phyloP scores from a whole-genome alignment of 2,888 invertebrate species.

The Cyrtodaria siliqua region DNA sequence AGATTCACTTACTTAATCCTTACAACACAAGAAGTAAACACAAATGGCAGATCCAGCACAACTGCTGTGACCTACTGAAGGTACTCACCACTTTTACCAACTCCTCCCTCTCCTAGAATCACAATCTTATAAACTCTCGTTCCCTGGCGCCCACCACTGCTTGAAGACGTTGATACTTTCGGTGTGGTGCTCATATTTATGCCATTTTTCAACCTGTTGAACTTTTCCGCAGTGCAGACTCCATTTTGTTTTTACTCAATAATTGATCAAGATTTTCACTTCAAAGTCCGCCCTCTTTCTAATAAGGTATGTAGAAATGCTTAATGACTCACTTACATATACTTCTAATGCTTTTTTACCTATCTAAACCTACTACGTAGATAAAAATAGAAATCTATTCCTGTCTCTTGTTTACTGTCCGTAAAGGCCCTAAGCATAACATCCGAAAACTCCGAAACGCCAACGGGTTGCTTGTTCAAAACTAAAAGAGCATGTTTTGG shows the following conservation, averaged over 20 bases:
- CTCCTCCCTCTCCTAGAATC: conserved; percentile 96
- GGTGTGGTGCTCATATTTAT: conserved; percentile 38
- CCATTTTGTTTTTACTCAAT: too few relatives aligned
- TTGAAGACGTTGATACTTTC: conserved; percentile 20
- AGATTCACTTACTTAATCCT: too few relatives aligned
- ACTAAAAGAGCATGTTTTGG: too few relatives aligned
- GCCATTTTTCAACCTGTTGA: background rate
- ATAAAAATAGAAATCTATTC: conserved; percentile 47
- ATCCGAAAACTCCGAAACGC: background rate
- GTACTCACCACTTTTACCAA: conserved; percentile 93
- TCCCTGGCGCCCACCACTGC: background rate
- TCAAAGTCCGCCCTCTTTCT: conserved; percentile 1
- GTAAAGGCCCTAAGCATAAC: background rate
- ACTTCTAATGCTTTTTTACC: conserved; percentile 21
- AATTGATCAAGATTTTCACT: background rate
- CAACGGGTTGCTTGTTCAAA: too few relatives aligned
- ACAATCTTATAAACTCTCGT: conserved; percentile 92
- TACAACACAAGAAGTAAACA: too few relatives aligned
- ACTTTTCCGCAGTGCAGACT: background rate
- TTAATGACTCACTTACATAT: conserved; percentile 20
- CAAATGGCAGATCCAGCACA: too few relatives aligned
- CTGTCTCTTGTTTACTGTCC: conserved; percentile 18
- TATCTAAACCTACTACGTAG: conserved; percentile 22
- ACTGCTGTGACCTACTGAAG: background rate
- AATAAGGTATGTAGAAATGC: conserved; percentile 2